A percentile compares a stretch with the other conserved stretches of the same genome.
Conservation (phyloP, 2,888 invertebrate genomes). For the Microplitis manilae region DNA sequence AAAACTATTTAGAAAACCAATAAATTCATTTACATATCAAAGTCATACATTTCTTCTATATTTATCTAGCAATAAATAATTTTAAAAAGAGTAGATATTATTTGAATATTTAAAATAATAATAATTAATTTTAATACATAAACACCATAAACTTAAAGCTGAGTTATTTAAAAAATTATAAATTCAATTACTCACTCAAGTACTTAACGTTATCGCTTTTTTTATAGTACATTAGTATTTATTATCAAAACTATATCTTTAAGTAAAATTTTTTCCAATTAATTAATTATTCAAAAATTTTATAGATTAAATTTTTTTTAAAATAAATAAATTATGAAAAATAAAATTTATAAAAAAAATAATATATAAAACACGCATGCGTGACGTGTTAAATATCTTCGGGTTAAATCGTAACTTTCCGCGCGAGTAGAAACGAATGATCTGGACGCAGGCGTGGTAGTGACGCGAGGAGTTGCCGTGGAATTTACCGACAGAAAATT, state of each 20-base stretch:
- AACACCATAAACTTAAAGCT: background rate
- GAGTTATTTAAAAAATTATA: background rate
- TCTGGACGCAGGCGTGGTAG: slow-evolving; percentile 55
- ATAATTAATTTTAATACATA: background rate
- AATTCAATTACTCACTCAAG: background rate
- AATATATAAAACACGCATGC: slow-evolving; percentile 8
- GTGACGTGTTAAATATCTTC: slow-evolving; percentile 28
- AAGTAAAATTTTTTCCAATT: too few relatives aligned
- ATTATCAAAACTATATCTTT: too few relatives aligned
- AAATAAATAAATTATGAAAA: background rate
- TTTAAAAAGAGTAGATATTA: background rate
- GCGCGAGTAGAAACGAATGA: slow-evolving; percentile 50
- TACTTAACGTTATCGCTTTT: too few relatives aligned
- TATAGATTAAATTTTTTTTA: background rate
- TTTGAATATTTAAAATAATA: background rate
- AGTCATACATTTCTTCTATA: background rate
- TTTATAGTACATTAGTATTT: too few relatives aligned
- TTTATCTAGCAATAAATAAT: background rate
- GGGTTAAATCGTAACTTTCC: slow-evolving; percentile 49
- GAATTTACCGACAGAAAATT: slow-evolving; percentile 48
- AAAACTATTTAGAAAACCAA: background rate
- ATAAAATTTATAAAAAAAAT: background rate
- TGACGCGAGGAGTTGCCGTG: slow-evolving; percentile 48
- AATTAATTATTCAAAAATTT: too few relatives aligned
- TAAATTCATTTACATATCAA: background rate